These are phyloP conservation scores for Nomada hirtipes DNA, from an alignment of 2,888 invertebrate genomes.

Conservation along the genomic window DNA sequence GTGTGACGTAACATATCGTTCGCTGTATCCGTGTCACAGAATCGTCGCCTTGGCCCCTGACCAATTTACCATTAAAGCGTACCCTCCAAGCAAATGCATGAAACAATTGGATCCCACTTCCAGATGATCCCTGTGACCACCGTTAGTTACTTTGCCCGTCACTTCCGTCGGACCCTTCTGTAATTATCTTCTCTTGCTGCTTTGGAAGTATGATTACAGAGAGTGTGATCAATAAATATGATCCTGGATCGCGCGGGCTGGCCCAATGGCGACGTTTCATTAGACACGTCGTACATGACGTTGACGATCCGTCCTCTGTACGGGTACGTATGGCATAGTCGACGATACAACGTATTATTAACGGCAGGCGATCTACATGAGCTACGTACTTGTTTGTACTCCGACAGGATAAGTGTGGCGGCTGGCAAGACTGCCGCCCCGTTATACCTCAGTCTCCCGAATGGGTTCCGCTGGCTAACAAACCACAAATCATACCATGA, in stretches of 20 bases:
- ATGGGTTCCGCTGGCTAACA: conserved; percentile 90
- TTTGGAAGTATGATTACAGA: background rate
- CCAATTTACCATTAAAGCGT: background rate
- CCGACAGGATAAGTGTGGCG: conserved; percentile 86
- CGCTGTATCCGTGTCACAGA: conserved; percentile 53
- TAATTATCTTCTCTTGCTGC: too few relatives aligned
- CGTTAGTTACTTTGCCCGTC: too few relatives aligned
- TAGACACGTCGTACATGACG: conserved; percentile 69
- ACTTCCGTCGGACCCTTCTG: too few relatives aligned
- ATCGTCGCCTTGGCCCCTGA: conserved; percentile 57
- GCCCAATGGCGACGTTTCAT: conserved; percentile 56
- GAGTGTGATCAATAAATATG: background rate
- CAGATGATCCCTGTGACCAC: too few relatives aligned
- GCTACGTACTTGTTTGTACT: conserved; percentile 88
- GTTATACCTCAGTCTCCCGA: conserved; percentile 91
- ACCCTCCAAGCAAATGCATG: too few relatives aligned
- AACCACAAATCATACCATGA: conserved; percentile 85
- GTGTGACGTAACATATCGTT: conserved; percentile 71
- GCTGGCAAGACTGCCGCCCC: conserved; percentile 86
- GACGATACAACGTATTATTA: conserved; percentile 78
- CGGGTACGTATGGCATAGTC: conserved; percentile 77
- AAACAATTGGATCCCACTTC: too few relatives aligned
- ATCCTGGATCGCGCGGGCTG: background rate
- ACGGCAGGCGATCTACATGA: conserved; percentile 83
- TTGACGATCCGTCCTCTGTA: conserved; percentile 68